Base-by-base conservation (phyloP, 2,888 invertebrate species). In the Platycnemis pennipes region DNA sequence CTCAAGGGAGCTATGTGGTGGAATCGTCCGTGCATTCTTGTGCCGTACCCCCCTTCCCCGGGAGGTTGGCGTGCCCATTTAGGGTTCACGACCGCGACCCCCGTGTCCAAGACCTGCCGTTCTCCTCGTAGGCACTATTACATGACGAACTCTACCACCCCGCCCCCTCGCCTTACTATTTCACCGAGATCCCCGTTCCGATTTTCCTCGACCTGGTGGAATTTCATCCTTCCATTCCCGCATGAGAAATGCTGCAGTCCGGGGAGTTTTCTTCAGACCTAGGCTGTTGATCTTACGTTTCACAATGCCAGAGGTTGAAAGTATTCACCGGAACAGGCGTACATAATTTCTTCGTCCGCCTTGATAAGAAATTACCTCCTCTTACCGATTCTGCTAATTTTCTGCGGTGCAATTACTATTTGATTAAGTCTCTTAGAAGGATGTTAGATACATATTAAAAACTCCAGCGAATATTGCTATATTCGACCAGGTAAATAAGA, bases 21-120 rank as follows among this genome's bases (percentile, higher is more conserved):
- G 77, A 87, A 46, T 8, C 45, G 19, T 3, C n/a, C 87, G 8
- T 46, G 45, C 87, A 44, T 5, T 86, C 86, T 44, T 26, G n/a
- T 22, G 7, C 22, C 2, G 44, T 16, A 77, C 13, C 42, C 86
- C 87, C n/a, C 46, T 7, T n/a, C 77, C 11, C 77, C 2, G n/a
- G 49, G 11, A 0, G 11, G 77, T 77, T 77, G 77, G 77, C 77
- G 37, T 77, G 77, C 37, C 7, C 77, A 37, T 77, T 77, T 77
- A 44, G 45, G 87, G 87, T 87, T 87, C 87, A 87, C 45, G 87
- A 87, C 87, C 87, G 46, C 44, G 87, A 44, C 87, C 87, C 46
- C 87, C n/a, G 8, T n/a, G 42, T 86, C 42, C 86, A 86, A 26
- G n/a, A n/a, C 45, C n/a, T 46, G 8, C 87, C 87, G 5, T 19